Base-by-base conservation (phyloP, 92 coral and sea anemone species). In the Porites rus region DNA sequence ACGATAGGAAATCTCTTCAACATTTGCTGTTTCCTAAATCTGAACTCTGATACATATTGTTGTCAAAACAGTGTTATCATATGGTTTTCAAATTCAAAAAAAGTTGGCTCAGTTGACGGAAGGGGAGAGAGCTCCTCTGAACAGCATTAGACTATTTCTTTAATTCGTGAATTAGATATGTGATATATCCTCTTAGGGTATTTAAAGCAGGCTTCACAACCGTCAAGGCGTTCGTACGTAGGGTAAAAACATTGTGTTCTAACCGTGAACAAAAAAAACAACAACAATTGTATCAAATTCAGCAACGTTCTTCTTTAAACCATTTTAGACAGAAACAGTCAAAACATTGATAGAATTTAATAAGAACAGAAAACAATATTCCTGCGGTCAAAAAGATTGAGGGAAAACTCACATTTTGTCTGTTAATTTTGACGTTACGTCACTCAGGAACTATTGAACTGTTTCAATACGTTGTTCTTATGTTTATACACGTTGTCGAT, bases 401-500 rank as follows among this genome's bases (percentile, higher is more conserved):
- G 72, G 43, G 31, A 62, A 61, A 76, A 28, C 64, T 21, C 46
- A 76, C 80, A 76, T 20, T 75, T 18, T 76, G 80, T 60, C 28
- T 76, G 24, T 7, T 60, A 63, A 79, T 65, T 64, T 54, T 79
- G 83, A 79, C 83, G 43, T 28, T 19, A 72, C 54, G 72, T 78
- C 83, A 78, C 46, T 78, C 68, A 76, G 50, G n/a, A 38, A 8
- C 72, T 77, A 14, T 43, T 18, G 50, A 38, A 78, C 83, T 19
- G 61, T 46, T 69, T 51, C 68, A 78, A 63, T 24, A 46, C 20
- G 83, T 20, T 78, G 58, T 43, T 53, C 56, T 4, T 25, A 17
- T 50, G 13, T 64, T 50, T 64, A 19, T 18, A 78, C 60, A 78
- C 59, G 19, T 65, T 65, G 50, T 63, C 72, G 43, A 43, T 46